These are phyloP conservation scores for Heliconius sara DNA, from an alignment of 2,888 invertebrate genomes.

Conservation along the genomic window DNA sequence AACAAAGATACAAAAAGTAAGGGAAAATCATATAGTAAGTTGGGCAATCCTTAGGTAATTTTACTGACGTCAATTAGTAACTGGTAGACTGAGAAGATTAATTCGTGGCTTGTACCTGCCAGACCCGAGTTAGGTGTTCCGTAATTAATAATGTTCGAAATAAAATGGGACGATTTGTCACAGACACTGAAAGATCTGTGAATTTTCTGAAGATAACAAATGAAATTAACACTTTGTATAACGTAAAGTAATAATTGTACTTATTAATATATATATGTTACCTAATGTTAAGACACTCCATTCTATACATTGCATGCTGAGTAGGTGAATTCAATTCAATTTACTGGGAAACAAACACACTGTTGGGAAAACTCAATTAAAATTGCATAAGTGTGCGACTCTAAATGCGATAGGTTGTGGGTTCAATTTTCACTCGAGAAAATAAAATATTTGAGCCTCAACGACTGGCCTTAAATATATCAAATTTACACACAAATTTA, in stretches of 20 bases:
- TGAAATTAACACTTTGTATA: neutral
- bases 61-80: neutral
- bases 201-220: neutral
- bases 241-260: neutral
- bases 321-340: too few relatives aligned
- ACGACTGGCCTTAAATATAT: too few relatives aligned
- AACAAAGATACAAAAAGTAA: neutral
- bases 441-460: too few relatives aligned
- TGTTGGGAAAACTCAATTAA: too few relatives aligned
- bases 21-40: neutral
- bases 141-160: conserved; percentile 15
- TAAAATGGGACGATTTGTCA: conserved; percentile 15
- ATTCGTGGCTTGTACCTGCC: conserved; percentile 21
- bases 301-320: too few relatives aligned
- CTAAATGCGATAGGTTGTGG: too few relatives aligned
- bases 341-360: too few relatives aligned
- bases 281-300: too few relatives aligned
- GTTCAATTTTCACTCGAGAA: too few relatives aligned
- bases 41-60: neutral
- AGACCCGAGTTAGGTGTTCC: conserved; percentile 12
- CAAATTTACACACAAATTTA: too few relatives aligned
- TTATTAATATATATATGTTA: too few relatives aligned
- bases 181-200: neutral
- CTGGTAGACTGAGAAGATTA: neutral
- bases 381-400: too few relatives aligned